Conservation (phyloP, 2,888 invertebrate species). For the Rhingia campestris region DNA sequence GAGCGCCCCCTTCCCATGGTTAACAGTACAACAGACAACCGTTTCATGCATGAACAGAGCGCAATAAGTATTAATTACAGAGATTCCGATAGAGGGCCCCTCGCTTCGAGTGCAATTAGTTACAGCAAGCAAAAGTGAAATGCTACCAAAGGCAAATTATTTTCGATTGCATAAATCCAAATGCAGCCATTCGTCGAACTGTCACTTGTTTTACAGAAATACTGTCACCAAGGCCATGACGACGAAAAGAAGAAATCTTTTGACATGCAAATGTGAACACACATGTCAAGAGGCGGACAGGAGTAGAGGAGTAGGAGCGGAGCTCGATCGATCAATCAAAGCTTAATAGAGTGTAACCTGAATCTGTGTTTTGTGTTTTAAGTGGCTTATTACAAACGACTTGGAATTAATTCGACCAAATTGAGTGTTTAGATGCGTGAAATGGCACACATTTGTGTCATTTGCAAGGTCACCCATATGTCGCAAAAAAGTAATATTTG, state of each 20-base stretch:
- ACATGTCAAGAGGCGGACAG: no score
- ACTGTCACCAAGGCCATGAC: conserved; percentile 46
- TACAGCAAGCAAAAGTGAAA: conserved; percentile 61
- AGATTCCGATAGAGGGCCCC: conserved; percentile 38
- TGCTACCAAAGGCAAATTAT: conserved; percentile 46
- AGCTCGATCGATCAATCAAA: conserved; percentile 45
- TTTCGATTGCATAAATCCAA: conserved; percentile 53
- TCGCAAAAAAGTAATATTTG: conserved; percentile 20
- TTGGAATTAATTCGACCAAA: conserved; percentile 7
- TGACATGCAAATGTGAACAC: conserved; percentile 34
- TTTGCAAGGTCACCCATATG: conserved; percentile 39
- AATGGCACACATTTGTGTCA: conserved; percentile 5
- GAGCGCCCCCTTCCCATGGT: not conserved
- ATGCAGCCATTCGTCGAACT: conserved; percentile 1
- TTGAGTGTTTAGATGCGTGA: not conserved
- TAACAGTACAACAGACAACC: conserved; percentile 20
- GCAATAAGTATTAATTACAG: conserved; percentile 65
- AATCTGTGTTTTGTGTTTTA: conserved; percentile 24
- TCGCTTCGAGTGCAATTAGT: conserved; percentile 52
- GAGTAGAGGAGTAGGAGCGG: not conserved
- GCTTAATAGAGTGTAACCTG: conserved; percentile 55
- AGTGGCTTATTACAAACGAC: conserved; percentile 28
- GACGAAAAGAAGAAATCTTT: conserved; percentile 10
- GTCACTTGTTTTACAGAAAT: not conserved
- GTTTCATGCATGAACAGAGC: conserved; percentile 68